Evolutionary conservation across 2,888 invertebrate species (phyloP).

Genomic region (Cryptophagus acutangulus): DNA sequence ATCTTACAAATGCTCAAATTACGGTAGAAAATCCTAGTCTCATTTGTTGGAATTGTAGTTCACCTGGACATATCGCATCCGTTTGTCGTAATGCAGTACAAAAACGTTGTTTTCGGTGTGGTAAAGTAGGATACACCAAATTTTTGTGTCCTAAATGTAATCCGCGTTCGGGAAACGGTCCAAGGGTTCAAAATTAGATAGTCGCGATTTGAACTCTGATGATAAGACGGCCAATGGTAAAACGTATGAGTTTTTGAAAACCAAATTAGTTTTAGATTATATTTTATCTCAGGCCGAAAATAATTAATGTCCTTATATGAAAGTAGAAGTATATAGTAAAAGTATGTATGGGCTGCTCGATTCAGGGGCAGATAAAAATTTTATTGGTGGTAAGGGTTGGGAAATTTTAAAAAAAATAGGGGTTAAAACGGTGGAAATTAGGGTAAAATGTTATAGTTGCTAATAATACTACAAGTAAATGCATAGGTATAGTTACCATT

Average conservation of each 20-base stretch:
- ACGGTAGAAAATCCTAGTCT: no score
- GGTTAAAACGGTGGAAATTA: background rate
- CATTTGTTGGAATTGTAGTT: background rate
- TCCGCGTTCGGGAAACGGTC: background rate
- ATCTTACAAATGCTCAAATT: background rate
- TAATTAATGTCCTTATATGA: slow-evolving; percentile 12
- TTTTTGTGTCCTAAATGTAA: slow-evolving; percentile 4
- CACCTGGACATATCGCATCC: background rate
- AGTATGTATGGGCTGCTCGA: slow-evolving; percentile 10
- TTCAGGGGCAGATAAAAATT: slow-evolving; percentile 11
- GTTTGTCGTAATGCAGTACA: background rate
- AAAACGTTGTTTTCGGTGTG: slow-evolving; percentile 5
- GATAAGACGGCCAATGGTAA: no score
- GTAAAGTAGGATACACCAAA: slow-evolving; percentile 4
- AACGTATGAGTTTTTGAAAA: background rate
- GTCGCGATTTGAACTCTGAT: background rate
- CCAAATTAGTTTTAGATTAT: slow-evolving; percentile 9
- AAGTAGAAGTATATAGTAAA: slow-evolving; percentile 9
- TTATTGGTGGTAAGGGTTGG: slow-evolving; percentile 11
- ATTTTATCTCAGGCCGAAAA: background rate
- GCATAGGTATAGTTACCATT: background rate
- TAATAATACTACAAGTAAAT: background rate
- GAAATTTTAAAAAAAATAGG: slow-evolving; percentile 5
- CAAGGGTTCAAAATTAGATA: background rate
- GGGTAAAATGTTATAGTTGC: background rate